phyloP scores from a whole-genome alignment of 2,888 invertebrate species.

The Tineola bisselliella region DNA sequence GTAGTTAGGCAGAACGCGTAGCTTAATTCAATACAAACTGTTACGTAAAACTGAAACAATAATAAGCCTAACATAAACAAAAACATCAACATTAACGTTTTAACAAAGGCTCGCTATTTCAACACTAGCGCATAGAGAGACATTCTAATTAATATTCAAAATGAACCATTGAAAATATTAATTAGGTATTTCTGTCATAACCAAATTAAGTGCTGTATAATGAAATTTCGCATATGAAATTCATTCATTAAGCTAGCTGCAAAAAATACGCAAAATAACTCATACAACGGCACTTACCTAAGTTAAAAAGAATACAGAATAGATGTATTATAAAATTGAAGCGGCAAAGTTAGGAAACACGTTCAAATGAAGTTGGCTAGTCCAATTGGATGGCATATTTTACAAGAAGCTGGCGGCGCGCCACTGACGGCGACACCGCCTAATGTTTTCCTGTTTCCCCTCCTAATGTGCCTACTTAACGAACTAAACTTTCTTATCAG shows the following conservation, averaged over 20 bases:
- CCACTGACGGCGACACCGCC: constrained; percentile 50
- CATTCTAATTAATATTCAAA: neutral
- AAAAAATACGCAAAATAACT: neutral
- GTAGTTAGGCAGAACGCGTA: constrained; percentile 31
- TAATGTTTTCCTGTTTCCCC: constrained; percentile 59
- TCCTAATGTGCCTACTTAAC: constrained; percentile 63
- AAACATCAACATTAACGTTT: neutral
- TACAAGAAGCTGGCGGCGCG: constrained; percentile 55
- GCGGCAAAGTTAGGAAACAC: constrained; percentile 5
- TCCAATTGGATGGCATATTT: constrained; percentile 60
- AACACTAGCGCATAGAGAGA: neutral
- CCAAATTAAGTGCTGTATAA: neutral
- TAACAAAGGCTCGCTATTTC: neutral
- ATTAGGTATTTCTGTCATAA: neutral
- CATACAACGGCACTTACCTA: neutral
- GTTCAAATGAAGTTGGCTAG: constrained; percentile 35
- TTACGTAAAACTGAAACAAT: constrained; percentile 25
- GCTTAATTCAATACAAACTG: constrained; percentile 39
- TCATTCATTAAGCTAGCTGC: neutral
- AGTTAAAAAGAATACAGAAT: constrained; percentile 3
- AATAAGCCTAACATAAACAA: constrained; percentile 6
- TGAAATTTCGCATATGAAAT: neutral
- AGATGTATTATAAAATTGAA: constrained; percentile 5
- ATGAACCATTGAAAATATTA: neutral
- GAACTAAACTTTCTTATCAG: constrained; percentile 63